Percentiles rank a stretch among this genome's conserved stretches.
These are phyloP conservation scores for Fregata magnificens DNA, from an alignment of 2,113 vertebrate genomes.

Conservation along the genomic window DNA sequence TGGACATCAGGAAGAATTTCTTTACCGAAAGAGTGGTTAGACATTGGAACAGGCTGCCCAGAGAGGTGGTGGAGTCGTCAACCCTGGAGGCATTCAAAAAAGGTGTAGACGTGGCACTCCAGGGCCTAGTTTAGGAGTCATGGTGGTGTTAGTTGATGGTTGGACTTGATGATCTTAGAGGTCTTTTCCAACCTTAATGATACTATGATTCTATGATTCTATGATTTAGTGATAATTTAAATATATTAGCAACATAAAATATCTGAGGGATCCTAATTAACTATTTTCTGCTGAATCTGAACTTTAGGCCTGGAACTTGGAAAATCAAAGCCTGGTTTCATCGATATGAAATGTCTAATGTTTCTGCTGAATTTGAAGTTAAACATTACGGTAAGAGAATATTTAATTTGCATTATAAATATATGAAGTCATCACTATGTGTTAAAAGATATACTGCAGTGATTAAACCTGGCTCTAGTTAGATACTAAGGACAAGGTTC, in stretches of 20 bases:
- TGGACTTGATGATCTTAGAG: no score
- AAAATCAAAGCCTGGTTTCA: conserved; percentile 67
- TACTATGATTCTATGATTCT: no score
- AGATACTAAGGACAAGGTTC: not conserved
- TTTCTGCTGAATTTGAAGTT: conserved; percentile 72
- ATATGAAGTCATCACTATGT: not conserved
- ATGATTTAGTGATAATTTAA: not conserved
- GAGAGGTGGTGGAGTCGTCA: no score
- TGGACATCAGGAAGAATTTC: no score
- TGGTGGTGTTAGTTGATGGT: no score
- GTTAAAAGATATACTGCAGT: not conserved
- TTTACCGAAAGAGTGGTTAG: no score
- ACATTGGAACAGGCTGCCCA: no score
- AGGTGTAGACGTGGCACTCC: no score
- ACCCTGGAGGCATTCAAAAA: no score
- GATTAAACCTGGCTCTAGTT: not conserved
- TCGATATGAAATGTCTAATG: conserved; percentile 49
- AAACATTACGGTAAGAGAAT: conserved; percentile 66
- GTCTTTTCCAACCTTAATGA: no score
- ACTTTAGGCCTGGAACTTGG: conserved; percentile 72
- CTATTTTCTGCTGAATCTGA: not conserved
- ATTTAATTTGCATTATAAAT: not conserved
- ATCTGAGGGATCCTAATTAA: not conserved
- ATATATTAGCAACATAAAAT: not conserved
- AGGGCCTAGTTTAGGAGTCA: no score